A percentile compares a stretch with the other conserved stretches of the same genome.
phyloP scores from a whole-genome alignment of 2,113 vertebrate genomes.

The Gambusia holbrooki region DNA sequence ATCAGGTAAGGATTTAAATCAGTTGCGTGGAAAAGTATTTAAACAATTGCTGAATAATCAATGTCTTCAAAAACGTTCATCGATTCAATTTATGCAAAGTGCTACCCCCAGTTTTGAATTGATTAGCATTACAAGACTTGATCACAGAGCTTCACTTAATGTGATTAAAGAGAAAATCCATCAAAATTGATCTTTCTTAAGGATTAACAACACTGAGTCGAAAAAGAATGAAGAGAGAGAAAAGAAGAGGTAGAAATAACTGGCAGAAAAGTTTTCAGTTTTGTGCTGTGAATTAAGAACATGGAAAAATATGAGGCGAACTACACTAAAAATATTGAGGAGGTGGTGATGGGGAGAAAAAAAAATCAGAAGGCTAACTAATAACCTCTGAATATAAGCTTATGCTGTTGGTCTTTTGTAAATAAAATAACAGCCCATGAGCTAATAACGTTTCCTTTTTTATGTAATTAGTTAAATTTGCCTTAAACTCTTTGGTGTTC shows the following conservation, averaged over 20 bases:
- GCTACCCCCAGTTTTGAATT: neutral
- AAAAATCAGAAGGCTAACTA: constrained; percentile 5
- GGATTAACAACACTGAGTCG: constrained; percentile 34
- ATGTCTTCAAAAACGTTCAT: neutral
- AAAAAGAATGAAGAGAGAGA: constrained; percentile 16
- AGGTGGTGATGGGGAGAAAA: neutral
- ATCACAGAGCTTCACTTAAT: constrained; percentile 24
- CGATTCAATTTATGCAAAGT: neutral
- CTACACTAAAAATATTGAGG: neutral
- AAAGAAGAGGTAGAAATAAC: constrained; percentile 51
- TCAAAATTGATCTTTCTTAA: constrained; percentile 57
- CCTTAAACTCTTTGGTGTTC: neutral
- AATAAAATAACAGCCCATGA: no score
- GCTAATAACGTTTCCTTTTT: neutral
- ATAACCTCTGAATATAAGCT: neutral
- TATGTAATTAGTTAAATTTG: neutral
- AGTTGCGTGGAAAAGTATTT: neutral
- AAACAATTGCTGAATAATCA: neutral
- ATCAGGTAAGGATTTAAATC: neutral
- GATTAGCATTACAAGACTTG: neutral
- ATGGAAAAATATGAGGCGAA: neutral
- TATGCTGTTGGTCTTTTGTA: no score
- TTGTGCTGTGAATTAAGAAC: constrained; percentile 13
- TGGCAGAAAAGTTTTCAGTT: constrained; percentile 28
- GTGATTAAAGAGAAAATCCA: constrained; percentile 28